Evolutionary conservation across 92 coral and sea anemone species (phyloP).

Genomic region (Desmophyllum pertusum): DNA sequence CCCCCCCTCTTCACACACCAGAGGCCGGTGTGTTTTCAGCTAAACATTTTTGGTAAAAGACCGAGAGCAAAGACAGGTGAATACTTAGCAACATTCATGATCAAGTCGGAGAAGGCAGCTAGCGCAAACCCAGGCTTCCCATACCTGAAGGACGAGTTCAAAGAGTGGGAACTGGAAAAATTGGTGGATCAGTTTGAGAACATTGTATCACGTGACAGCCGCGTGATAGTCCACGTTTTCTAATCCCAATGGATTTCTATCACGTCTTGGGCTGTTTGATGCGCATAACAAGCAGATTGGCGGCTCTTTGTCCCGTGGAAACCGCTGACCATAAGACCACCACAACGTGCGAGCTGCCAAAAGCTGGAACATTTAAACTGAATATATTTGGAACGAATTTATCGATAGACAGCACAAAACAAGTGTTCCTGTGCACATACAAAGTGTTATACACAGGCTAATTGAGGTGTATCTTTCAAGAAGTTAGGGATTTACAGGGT

Average conservation of each 20-base stretch:
- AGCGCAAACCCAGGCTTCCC: slow-evolving; percentile 68
- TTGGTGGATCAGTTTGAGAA: slow-evolving; percentile 69
- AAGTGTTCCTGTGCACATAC: slow-evolving; percentile 25
- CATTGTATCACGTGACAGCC: slow-evolving; percentile 61
- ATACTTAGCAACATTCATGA: slow-evolving; percentile 41
- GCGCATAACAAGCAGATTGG: slow-evolving; percentile 39
- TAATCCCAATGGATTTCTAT: slow-evolving; percentile 9
- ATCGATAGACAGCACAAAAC: slow-evolving; percentile 29
- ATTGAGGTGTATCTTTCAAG: neutral
- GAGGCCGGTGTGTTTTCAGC: slow-evolving; percentile 48
- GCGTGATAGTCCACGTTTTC: slow-evolving; percentile 36
- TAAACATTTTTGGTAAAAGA: slow-evolving; percentile 64
- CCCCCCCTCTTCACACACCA: slow-evolving; percentile 52
- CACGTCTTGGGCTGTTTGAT: slow-evolving; percentile 34
- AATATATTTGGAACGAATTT: slow-evolving; percentile 38
- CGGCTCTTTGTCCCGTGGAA: slow-evolving; percentile 15
- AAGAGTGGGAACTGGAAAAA: slow-evolving; percentile 55
- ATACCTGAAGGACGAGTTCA: slow-evolving; percentile 54
- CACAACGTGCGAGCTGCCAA: slow-evolving; percentile 29
- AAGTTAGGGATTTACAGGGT: neutral
- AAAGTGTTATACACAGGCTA: slow-evolving; percentile 14
- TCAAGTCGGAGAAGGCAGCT: slow-evolving; percentile 49
- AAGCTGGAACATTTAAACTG: slow-evolving; percentile 34
- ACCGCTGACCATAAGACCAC: slow-evolving; percentile 23
- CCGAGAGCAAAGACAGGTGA: slow-evolving; percentile 6